These are phyloP conservation scores for Hemiscyllium ocellatum DNA, from an alignment of 2,113 vertebrate species.

Conservation along the genomic window DNA sequence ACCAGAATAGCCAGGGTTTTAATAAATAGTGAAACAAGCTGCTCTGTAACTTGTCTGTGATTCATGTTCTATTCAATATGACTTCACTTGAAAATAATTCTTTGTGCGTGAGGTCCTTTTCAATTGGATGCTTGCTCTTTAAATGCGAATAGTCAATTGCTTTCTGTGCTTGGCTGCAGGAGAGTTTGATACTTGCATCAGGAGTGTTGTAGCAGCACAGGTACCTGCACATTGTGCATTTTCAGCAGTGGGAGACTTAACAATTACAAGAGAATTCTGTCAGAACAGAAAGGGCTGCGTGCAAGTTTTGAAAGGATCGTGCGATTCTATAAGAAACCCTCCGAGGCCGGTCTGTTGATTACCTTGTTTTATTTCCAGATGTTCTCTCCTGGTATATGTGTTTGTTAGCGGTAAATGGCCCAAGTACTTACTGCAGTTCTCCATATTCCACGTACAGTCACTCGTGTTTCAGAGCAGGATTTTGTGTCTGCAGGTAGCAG, in stretches of 20 bases:
- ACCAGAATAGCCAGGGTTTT: no score
- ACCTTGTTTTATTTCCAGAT: background rate
- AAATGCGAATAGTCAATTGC: background rate
- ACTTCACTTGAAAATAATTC: background rate
- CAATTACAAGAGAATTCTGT: no score
- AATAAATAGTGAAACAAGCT: no score
- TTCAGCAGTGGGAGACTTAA: background rate
- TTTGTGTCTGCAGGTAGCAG: constrained; percentile 74
- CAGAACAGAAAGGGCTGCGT: no score
- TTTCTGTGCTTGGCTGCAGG: background rate
- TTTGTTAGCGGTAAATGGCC: background rate
- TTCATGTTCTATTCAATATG: no score
- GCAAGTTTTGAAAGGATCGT: no score
- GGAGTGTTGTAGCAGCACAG: background rate
- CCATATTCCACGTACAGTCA: background rate
- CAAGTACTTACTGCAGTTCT: background rate
- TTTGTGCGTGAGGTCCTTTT: background rate
- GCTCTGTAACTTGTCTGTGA: no score
- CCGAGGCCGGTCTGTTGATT: background rate
- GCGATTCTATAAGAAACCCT: no score
- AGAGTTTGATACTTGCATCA: background rate
- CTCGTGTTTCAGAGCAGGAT: background rate
- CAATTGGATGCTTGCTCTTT: background rate
- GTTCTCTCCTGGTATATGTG: background rate
- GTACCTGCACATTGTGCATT: background rate